phyloP scores from a whole-genome alignment of 2,797 vertebrate genomes.

The Silurus aristotelis region DNA sequence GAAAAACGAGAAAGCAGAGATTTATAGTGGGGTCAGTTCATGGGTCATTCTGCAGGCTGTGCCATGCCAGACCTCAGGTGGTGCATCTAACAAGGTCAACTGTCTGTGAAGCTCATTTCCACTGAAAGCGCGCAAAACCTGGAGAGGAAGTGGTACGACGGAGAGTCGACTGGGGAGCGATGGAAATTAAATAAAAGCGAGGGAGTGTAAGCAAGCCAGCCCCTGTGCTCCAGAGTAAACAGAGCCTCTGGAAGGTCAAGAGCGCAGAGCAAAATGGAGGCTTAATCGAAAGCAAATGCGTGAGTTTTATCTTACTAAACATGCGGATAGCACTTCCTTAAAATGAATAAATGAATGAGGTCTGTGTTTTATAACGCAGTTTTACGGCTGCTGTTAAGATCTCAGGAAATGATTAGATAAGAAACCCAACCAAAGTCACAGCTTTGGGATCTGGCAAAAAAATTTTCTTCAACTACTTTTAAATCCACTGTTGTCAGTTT shows the following conservation, averaged over 20 bases:
- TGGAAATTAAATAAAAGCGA: constrained; percentile 60
- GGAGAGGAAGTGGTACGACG: constrained; percentile 32
- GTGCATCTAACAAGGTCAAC: constrained; percentile 50
- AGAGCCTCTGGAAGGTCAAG: constrained; percentile 41
- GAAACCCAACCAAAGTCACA: constrained; percentile 37
- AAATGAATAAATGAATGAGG: constrained; percentile 11
- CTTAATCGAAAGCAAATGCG: constrained; percentile 44
- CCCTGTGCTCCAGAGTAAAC: constrained; percentile 47
- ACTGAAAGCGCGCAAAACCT: constrained; percentile 27
- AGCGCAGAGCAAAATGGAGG: constrained; percentile 13
- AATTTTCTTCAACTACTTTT: no score
- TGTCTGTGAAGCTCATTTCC: constrained; percentile 58
- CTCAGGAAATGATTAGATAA: constrained; percentile 29
- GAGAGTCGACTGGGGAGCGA: constrained; percentile 42
- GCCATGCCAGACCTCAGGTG: constrained; percentile 50
- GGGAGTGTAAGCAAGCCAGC: constrained; percentile 40
- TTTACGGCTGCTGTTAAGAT: constrained; percentile 49
- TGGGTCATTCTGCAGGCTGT: constrained; percentile 41
- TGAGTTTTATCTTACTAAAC: constrained; percentile 28
- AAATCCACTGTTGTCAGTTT: no score
- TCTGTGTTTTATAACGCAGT: constrained; percentile 28
- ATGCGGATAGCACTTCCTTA: constrained; percentile 6
- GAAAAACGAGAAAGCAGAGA: constrained; percentile 25
- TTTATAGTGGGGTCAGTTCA: constrained; percentile 49
- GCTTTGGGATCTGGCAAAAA: constrained; percentile 26